These are phyloP conservation scores for Chymomyza costata DNA, from an alignment of 1,140 invertebrate species.

Conservation along the genomic window DNA sequence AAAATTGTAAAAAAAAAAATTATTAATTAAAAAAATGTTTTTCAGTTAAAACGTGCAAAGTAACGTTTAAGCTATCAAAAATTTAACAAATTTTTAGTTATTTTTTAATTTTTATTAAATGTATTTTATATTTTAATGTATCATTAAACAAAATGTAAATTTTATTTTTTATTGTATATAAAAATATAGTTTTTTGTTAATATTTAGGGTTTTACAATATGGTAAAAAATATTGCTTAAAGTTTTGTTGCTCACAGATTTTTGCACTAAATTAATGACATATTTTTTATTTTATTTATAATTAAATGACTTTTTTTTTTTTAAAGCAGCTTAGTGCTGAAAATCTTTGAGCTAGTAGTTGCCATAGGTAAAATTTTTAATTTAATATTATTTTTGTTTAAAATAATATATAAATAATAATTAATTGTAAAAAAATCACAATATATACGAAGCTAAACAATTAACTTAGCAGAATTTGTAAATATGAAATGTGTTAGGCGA, in stretches of 20 bases:
- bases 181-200: slow-evolving; percentile 9
- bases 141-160: slow-evolving; percentile 7
- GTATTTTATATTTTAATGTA: slow-evolving; percentile 26
- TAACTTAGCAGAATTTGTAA: too few species aligned
- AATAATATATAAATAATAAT: slow-evolving; percentile 29
- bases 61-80: neutral
- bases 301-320: too few species aligned
- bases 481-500: too few species aligned
- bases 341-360: slow-evolving; percentile 17
- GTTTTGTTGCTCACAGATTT: slow-evolving; percentile 23
- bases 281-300: too few species aligned
- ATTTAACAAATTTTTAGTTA: slow-evolving; percentile 11
- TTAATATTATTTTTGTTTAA: slow-evolving; percentile 3
- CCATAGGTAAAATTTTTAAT: slow-evolving; percentile 9
- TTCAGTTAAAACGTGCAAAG: slow-evolving; percentile 4
- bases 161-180: slow-evolving; percentile 5
- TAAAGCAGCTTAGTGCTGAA: slow-evolving; percentile 11
- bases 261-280: slow-evolving; percentile 14
- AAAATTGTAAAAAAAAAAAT: slow-evolving; percentile 12
- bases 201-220: slow-evolving; percentile 24
- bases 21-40: slow-evolving; percentile 16
- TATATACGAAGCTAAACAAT: slow-evolving; percentile 14
- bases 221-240: slow-evolving; percentile 57
- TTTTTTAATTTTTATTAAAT: slow-evolving; percentile 31
- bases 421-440: slow-evolving; percentile 26